Conservation (phyloP, 53 echinoderm and acorn worm species). For the Crossaster papposus region DNA sequence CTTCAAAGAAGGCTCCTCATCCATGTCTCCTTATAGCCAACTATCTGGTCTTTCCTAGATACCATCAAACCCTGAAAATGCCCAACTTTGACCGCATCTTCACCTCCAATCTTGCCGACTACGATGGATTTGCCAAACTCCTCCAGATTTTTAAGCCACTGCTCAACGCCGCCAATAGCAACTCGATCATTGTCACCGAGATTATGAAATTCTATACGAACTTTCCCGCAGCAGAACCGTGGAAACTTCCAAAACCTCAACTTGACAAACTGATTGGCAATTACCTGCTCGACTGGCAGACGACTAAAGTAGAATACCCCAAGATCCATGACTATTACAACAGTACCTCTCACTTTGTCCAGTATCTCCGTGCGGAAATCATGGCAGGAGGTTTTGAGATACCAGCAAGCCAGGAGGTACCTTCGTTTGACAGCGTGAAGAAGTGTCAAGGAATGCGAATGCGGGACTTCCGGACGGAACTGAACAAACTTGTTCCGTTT, state of each 20-base stretch:
- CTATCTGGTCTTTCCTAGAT: constrained; percentile 20
- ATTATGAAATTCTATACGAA: neutral
- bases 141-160: constrained; percentile 15
- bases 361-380: constrained; percentile 1
- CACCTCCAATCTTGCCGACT: constrained; percentile 54
- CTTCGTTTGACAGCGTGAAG: constrained; percentile 7
- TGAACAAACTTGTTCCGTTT: constrained; percentile 48
- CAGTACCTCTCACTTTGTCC: constrained; percentile 4
- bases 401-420: constrained; percentile 5
- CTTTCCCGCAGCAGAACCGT: neutral
- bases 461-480: constrained; percentile 40
- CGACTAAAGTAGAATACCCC: neutral
- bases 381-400: constrained; percentile 28
- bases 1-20: neutral
- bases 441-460: constrained; percentile 19
- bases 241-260: neutral
- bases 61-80: neutral
- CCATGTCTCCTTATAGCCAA: neutral
- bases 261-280: neutral
- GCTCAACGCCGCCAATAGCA: constrained; percentile 26
- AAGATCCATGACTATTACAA: neutral
- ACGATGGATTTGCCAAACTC: constrained; percentile 4
- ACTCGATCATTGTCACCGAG: constrained; percentile 35
- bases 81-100: constrained; percentile 49
- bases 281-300: neutral